Base-by-base conservation (phyloP, 2,113 vertebrate genomes). In the Oenanthe oenanthe region DNA sequence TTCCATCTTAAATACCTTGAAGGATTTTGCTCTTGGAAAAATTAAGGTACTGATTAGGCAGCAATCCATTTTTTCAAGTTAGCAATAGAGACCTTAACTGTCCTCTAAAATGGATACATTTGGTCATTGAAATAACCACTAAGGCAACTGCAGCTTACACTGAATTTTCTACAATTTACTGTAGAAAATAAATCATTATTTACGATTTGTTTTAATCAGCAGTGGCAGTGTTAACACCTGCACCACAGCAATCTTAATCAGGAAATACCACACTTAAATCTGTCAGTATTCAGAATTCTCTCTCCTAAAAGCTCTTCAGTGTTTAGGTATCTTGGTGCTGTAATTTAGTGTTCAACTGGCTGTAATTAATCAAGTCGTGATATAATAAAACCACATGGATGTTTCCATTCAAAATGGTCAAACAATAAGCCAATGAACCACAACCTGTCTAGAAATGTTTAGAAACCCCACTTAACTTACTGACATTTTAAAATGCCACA, bases 401-500 rank as follows among this genome's bases (percentile, higher is more conserved):
- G 28, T 83, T 90, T 96, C 75, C 54, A 74, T 88, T 92, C 68
- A 74, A 38, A 89, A 47, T 43, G 31, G 32, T 77, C 78, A 74
- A 74, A 88, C 51, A 85, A n/a, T 36, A 85, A 71, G 36, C 34
- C 83, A 92, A 81, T 29, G 60, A 89, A 74, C 48, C 36, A 86
- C 70, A 95, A 57, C 63, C 60, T 53, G 19, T 63, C 85, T 58
- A 68, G 75, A 81, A 92, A 93, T 38, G 47, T 89, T 95, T 95
- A 88, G 63, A 86, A 70, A 65, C 40, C 75, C 43, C 76, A 91
- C 45, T 96, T 94, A 86, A 81, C 73, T 87, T 82, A 36, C 20
- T 90, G 87, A 80, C 68, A 94, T 90, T 93, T 94, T 76, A 47
- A 92, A 93, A 96, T 87, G 78, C 34, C 60, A 87, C 17, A 5